Evolutionary conservation across 1,140 invertebrate genomes (phyloP), one percentile per base, ranked within the genome.

Genomic region (Listronotus oregonensis): DNA sequence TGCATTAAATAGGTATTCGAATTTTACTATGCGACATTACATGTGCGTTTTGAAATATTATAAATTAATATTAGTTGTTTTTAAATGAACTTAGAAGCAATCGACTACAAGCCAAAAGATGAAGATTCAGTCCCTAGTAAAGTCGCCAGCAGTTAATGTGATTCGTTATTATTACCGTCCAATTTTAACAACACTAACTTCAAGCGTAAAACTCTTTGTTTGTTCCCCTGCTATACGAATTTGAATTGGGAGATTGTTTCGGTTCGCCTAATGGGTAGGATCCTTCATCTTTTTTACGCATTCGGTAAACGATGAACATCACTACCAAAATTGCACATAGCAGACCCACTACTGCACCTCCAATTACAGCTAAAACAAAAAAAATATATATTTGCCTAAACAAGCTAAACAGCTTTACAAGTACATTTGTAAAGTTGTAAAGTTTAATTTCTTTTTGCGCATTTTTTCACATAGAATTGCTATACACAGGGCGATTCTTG

Each of bases 241-340:
- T 94, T 63, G 89, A 88, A 49, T 92, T 93, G 43, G 94, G 93
- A 69, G 93, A 94, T 79, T 94, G 86, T 81, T 96, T 96, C 14
- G 95, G 95, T 82, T 99, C 97, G 77, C 99, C 97, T 64, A 99
- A 84, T 6, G 96, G 92, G 79, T 99, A 99, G 66, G 95, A 97
- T 12, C 97, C 97, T 81, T 99, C 97, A 80, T 99, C 97, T 86
- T 99, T 99, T 87, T 99, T 99, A 79, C 96, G 88, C 95, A 99
- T 98, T 77, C 97, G 90, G 82, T 99, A 99, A 6, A 97, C 95
- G 76, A 99, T 96, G 83, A 99, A 99, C 96, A 99, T 99, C 47
- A 99, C 95, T 66, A 99, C 91, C 49, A 99, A 85, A 80, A 99
- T 98, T 74, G 97, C 95, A 82, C 95, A 97, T 17, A 99, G 85